These are phyloP conservation scores for Conus betulinus DNA, from an alignment of 1,140 invertebrate genomes.

Conservation along the genomic window DNA sequence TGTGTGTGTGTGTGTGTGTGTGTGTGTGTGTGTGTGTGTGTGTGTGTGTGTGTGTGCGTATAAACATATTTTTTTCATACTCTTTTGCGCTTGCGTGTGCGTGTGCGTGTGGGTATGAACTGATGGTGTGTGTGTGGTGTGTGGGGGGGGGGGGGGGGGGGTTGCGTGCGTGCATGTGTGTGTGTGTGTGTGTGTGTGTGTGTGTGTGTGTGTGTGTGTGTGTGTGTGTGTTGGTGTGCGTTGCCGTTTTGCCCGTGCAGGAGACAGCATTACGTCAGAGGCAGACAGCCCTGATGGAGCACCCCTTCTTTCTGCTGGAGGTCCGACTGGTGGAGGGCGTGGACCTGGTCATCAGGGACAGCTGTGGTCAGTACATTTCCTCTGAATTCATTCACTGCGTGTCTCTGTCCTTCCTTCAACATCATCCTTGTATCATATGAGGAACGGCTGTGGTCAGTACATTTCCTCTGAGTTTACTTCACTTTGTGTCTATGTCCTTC, in stretches of 20 bases:
- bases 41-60: neutral
- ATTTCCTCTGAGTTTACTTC: neutral
- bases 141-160: too few species aligned
- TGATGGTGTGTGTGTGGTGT: too few species aligned
- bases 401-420: too few species aligned
- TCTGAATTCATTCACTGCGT: too few species aligned
- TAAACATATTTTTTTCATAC: neutral
- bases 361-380: slow-evolving; percentile 85
- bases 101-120: neutral
- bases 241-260: neutral
- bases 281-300: slow-evolving; percentile 58
- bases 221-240: neutral
- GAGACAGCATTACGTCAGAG: slow-evolving; percentile 27
- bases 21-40: neutral
- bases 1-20: too few species aligned
- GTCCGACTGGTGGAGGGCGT: slow-evolving; percentile 90
- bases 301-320: slow-evolving; percentile 93
- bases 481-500: too few species aligned
- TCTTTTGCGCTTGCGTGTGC: neutral
- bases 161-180: slow-evolving; percentile 11
- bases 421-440: slow-evolving; percentile 77
- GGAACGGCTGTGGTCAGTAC: slow-evolving; percentile 93
- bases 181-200: neutral
- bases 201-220: too few species aligned
- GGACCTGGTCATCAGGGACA: slow-evolving; percentile 94